phyloP scores from a whole-genome alignment of 1,140 invertebrate species.

The Drosophila azteca region DNA sequence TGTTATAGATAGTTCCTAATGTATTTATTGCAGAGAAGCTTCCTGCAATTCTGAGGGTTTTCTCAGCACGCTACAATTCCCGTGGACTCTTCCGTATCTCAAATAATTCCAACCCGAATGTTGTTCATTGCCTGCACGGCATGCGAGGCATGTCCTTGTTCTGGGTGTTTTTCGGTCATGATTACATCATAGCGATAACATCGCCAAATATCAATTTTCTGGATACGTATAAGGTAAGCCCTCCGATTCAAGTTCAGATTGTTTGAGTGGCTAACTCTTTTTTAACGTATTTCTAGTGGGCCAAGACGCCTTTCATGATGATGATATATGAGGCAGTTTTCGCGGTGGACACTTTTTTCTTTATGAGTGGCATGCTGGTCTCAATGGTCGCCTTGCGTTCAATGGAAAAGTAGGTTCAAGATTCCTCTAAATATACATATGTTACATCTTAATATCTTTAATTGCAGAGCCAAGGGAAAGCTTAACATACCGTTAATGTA shows the following conservation, averaged over 20 bases:
- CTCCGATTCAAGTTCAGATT: neutral
- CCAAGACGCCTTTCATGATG: conserved; percentile 84
- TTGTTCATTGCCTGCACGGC: conserved; percentile 85
- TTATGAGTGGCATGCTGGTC: conserved; percentile 88
- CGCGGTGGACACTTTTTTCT: conserved; percentile 88
- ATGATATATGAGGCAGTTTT: conserved; percentile 85
- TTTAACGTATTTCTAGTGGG: conserved; percentile 46
- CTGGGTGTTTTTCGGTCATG: conserved; percentile 88
- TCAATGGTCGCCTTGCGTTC: conserved; percentile 87
- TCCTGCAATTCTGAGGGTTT: conserved; percentile 36
- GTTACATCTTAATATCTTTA: neutral
- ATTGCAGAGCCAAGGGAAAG: conserved; percentile 51
- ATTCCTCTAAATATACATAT: neutral
- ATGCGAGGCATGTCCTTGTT: conserved; percentile 86
- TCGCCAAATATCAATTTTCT: conserved; percentile 66
- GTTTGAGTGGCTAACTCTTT: neutral
- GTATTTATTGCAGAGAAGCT: conserved; percentile 37
- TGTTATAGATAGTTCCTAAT: neutral
- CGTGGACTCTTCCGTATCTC: conserved; percentile 37
- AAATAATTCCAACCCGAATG: conserved; percentile 54
- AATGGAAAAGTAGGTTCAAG: conserved; percentile 86
- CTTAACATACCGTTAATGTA: conserved; percentile 71
- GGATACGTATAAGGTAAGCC: conserved; percentile 30
- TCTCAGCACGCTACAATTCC: conserved; percentile 56
- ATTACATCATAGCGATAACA: conserved; percentile 65